Base-by-base conservation (phyloP, 2,888 invertebrate genomes). In the Pachymerium ferrugineum region DNA sequence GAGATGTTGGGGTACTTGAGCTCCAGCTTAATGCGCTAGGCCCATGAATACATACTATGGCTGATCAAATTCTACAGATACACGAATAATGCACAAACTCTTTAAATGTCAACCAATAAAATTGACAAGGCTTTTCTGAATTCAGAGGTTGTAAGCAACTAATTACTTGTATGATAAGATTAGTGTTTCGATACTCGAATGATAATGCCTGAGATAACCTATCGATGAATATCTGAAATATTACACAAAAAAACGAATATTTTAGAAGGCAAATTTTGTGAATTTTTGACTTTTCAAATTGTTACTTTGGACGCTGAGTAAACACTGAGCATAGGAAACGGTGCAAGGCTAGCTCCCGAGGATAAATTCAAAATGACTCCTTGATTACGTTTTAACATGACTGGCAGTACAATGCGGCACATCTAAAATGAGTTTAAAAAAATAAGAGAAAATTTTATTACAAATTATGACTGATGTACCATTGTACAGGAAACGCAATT, bases 281-380 rank as follows among this genome's bases (percentile, higher is more conserved):
- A 33, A 33, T 33, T 33, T 8, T 8, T 33, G 12, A 8, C 5
- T n/a, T n/a, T 71, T 14, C 6, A 28, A 5, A 3, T 72, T 70
- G 10, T 76, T 80, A 90, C 91, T 88, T 97, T 97, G 67, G 93
- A 88, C 19, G 94, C 93, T 30, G 92, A 89, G 80, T 98, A 98
- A 0, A 94, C 89, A 10, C 90, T 86, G 31, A 96, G 84, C 77
- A 96, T 83, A 0, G 96, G 94, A 78, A 90, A 89, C 0, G 95
- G 93, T 76, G 91, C 88, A 6, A 88, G 85, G 0, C 90, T 92
- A 0, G 94, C 88, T 0, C 89, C 88, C 0, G 97, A 97, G 0
- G 95, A 90, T 19, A 98, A 84, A 83, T 97, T 98, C 77, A 98
- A 89, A 73, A 98, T 86, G 0, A 94, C 89, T 0, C 97, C 97